A percentile compares a stretch with the other conserved stretches of the same genome.
Evolutionary conservation across 2,113 vertebrate genomes (phyloP).

Genomic region (Burhinus bistriatus): DNA sequence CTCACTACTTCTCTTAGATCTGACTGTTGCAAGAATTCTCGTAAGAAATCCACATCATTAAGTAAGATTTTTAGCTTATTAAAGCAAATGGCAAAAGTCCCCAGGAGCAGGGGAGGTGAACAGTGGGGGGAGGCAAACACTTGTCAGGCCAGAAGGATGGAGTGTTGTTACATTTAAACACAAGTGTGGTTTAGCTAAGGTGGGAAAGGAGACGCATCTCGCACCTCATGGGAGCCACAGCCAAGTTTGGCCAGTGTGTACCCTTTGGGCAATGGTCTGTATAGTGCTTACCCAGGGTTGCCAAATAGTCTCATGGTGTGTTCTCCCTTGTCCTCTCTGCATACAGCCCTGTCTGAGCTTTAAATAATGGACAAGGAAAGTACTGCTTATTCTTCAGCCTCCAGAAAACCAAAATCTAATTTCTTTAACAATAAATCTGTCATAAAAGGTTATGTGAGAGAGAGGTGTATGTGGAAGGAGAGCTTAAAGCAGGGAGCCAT

Average conservation of each 20-base stretch:
- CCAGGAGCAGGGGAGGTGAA: neutral
- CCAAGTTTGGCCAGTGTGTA: neutral
- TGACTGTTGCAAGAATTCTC: neutral
- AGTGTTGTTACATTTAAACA: neutral
- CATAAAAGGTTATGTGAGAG: neutral
- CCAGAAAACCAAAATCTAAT: neutral
- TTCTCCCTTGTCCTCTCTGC: neutral
- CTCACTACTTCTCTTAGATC: neutral
- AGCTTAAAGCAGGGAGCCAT: constrained; percentile 44
- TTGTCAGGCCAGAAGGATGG: neutral
- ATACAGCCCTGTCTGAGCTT: neutral
- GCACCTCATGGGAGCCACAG: neutral
- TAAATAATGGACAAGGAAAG: neutral
- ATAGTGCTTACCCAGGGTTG: neutral
- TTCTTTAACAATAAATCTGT: constrained; percentile 17
- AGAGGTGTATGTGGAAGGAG: constrained; percentile 7
- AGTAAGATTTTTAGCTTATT: neutral
- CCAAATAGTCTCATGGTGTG: neutral
- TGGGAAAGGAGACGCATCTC: neutral
- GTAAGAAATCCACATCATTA: neutral
- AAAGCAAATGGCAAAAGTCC: neutral
- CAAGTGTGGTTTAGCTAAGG: neutral
- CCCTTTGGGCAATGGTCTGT: neutral
- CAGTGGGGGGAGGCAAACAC: rapidly evolving
- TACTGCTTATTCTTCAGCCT: neutral